Percentiles rank a stretch among this genome's conserved stretches.
Conservation (phyloP, 2,113 vertebrate species). For the Camelus dromedarius region DNA sequence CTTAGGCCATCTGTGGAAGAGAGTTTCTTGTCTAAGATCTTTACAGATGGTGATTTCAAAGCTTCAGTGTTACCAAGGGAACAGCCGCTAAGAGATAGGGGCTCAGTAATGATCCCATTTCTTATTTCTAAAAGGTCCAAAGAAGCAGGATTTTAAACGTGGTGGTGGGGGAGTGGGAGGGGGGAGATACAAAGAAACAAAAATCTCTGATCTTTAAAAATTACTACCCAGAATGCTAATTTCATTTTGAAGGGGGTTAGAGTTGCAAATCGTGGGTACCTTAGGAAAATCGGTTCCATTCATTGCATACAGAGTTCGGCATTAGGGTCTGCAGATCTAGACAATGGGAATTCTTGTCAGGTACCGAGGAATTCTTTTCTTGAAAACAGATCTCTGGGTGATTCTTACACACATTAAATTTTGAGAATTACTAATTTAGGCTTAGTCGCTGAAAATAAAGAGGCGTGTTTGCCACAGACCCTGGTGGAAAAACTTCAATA, state of each 20-base stretch:
- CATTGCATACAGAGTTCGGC: neutral
- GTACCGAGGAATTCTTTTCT: neutral
- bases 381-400: neutral
- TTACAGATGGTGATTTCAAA: slow-evolving; percentile 37
- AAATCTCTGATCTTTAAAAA: neutral
- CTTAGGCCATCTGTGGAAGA: neutral
- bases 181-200: neutral
- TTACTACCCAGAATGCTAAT: neutral
- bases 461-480: neutral
- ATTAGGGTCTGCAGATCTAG: neutral
- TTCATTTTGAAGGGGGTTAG: neutral
- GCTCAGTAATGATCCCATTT: neutral
- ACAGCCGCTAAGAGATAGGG: neutral
- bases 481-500: neutral
- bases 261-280: neutral
- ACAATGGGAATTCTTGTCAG: neutral
- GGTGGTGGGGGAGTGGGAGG: neutral
- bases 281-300: neutral
- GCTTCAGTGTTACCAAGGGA: neutral
- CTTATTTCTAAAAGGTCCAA: neutral
- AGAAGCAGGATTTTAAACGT: neutral
- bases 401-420: neutral
- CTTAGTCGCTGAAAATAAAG: neutral
- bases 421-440: neutral
- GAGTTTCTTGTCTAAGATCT: neutral